Conservation (phyloP, 92 coral and sea anemone species). For the Zoanthus solanderi region DNA sequence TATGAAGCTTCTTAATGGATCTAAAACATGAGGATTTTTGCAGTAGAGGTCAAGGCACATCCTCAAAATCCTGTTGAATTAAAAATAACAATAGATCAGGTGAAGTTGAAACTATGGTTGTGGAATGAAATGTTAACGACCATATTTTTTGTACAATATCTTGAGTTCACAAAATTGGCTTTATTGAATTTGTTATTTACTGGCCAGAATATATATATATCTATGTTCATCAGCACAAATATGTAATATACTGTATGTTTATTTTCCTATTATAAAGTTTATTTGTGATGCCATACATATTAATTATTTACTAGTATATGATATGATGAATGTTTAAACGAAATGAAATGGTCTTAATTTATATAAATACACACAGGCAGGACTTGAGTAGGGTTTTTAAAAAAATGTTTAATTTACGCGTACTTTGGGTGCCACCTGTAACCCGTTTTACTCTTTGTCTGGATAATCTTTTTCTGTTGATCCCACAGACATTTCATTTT, state of each 20-base stretch:
- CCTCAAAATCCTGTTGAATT: not conserved
- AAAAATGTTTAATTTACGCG: not conserved
- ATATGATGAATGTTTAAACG: no score
- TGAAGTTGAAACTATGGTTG: not conserved
- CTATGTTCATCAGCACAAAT: no score
- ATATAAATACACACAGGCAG: not conserved
- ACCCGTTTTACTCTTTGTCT: not conserved
- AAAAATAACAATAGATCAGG: no score
- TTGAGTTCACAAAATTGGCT: not conserved
- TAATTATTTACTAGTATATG: no score
- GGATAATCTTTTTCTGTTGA: conserved; percentile 14
- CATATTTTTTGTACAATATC: no score
- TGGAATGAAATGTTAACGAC: not conserved
- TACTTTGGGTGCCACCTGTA: conserved; percentile 44
- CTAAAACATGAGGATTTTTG: not conserved
- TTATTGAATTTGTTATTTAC: not conserved
- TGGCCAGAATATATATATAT: not conserved
- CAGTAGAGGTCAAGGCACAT: not conserved
- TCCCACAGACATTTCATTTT: conserved; percentile 48
- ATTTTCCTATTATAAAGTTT: no score
- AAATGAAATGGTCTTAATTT: no score
- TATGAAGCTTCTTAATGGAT: not conserved
- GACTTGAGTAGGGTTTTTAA: not conserved
- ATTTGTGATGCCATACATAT: no score
- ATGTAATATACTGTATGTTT: no score